phyloP scores from a whole-genome alignment of 2,113 vertebrate genomes.

The Willisornis vidua region DNA sequence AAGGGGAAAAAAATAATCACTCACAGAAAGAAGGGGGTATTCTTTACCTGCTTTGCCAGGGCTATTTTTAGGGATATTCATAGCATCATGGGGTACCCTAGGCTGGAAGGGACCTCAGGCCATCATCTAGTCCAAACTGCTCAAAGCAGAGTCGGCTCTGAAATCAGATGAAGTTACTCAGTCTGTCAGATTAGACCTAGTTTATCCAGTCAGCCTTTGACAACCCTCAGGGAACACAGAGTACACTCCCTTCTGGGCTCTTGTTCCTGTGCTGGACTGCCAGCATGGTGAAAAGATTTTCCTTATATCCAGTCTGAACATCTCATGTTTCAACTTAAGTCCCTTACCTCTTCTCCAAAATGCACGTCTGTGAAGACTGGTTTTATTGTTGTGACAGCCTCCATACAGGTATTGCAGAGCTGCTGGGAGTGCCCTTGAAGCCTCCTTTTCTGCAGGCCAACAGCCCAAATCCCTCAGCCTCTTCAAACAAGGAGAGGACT shows the following conservation, averaged over 20 bases:
- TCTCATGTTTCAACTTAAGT: neutral
- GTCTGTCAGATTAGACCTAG: neutral
- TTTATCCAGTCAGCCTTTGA: neutral
- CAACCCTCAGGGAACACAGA: neutral
- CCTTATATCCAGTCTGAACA: neutral
- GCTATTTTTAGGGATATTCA: neutral
- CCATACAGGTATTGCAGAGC: neutral
- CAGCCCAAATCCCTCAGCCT: neutral
- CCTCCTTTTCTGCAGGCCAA: neutral
- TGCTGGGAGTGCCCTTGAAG: neutral
- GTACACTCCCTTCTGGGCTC: neutral
- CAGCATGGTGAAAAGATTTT: neutral
- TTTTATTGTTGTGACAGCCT: neutral
- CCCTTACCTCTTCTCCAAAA: neutral
- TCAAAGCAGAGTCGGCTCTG: neutral
- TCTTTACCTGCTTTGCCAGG: neutral
- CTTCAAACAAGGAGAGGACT: neutral
- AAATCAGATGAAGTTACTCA: neutral
- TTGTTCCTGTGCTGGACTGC: neutral
- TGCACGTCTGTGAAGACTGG: neutral
- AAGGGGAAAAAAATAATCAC: neutral
- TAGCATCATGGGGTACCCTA: neutral
- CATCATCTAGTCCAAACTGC: rapidly evolving
- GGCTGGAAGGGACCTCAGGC: neutral
- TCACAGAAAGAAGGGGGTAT: neutral